phyloP scores from a whole-genome alignment of 2,113 vertebrate species.

The Mus musculus region GRCm39 chr3:83770001-83770500 shows the following conservation, averaged over 20 bases:
- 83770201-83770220: no score
- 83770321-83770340: background rate
- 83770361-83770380: background rate
- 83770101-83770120: background rate
- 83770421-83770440: constrained; percentile 46
- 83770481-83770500: background rate
- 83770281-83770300: background rate
- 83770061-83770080: background rate
- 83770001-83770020: background rate
- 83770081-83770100: background rate
- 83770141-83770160: background rate
- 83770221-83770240: background rate
- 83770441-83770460: background rate
- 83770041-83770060: background rate
- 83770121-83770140: background rate
- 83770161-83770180: background rate
- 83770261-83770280: background rate
- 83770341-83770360: background rate
- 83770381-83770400: background rate
- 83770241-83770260: background rate
- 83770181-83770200: background rate
- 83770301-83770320: background rate
- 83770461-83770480: constrained; percentile 51
- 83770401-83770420: background rate
- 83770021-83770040: background rate